Evolutionary conservation across 2,113 vertebrate genomes (phyloP), one percentile per base, ranked within the genome.

Genomic region (Cryptotis parvus): DNA sequence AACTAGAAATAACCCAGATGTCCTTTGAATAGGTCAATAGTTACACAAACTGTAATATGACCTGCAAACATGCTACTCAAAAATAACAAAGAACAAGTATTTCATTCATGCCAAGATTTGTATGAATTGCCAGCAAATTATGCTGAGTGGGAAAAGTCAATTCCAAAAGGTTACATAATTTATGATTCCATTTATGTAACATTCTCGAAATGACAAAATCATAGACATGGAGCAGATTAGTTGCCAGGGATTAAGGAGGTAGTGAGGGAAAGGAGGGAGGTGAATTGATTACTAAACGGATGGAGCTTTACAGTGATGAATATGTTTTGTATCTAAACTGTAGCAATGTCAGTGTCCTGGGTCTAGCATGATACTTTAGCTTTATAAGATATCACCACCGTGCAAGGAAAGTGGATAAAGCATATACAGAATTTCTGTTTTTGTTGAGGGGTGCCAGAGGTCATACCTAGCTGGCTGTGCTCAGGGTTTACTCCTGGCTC

Each of bases 191-290:
- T 70, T 75, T 63, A 72, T 20, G 31, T 39, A 66, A 49, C n/a
- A 77, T 41, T 75, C 70, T 78, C 75, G 72, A 91, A 83, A 76
- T 65, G 58, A 70, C 10, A 78, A 43, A 79, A 91, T 66, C 31
- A 24, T 33, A 83, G 78, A 68, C 78, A 82, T 26, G 9, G 41
- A 85, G 43, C 58, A 85, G 45, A 45, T 31, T 22, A 55, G 49
- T 37, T 86, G 9, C 24, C 22, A 14, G 35, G 31, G 35, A 63
- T 72, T 33, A 77, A 69, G 37, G 29, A 85, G 3, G 4, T 3
- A n/a, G 24, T 33, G 15, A 76, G 18, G 43, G 37, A 33, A 55
- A 82, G 8, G n/a, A 29, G 7, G 58, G 16, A 83, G 65, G 9
- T 49, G 3, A 24, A 20, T 33, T 14, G 15, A 65, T 35, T 83